Evolutionary conservation across 2,113 vertebrate genomes (phyloP).

Genomic region (Bagarius yarrelli): DNA sequence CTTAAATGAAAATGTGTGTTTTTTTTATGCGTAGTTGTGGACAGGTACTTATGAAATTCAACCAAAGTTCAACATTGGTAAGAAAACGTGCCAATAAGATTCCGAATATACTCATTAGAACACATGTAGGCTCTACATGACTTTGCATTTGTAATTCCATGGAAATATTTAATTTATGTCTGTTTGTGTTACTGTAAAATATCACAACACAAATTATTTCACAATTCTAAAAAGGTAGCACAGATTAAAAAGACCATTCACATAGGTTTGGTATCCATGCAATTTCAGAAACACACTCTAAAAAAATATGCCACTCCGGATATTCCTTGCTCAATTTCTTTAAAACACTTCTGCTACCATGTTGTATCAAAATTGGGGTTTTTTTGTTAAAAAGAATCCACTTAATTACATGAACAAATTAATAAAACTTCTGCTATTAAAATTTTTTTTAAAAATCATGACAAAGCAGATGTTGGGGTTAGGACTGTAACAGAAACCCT

Average conservation of each 20-base stretch:
- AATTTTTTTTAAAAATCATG: not conserved
- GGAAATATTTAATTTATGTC: conserved; percentile 31
- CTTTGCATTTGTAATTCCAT: conserved; percentile 17
- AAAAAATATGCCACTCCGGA: not conserved
- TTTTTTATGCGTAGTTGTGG: conserved; percentile 10
- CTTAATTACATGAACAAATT: conserved; percentile 15
- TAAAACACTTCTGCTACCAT: conserved; percentile 40
- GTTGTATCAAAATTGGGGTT: conserved; percentile 17
- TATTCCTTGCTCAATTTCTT: conserved; percentile 3
- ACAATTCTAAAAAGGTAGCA: conserved; percentile 43
- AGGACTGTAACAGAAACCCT: not conserved
- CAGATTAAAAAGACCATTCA: conserved; percentile 29
- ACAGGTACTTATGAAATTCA: not conserved
- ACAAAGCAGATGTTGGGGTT: not conserved
- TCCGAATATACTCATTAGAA: not conserved
- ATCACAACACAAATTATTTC: conserved; percentile 47
- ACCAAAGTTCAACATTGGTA: not conserved
- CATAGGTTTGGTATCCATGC: conserved; percentile 53
- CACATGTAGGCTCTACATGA: not conserved
- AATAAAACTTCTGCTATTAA: conserved; percentile 23
- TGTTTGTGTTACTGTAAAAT: conserved; percentile 53
- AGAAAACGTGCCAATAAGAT: not conserved
- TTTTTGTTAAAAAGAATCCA: no score
- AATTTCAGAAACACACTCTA: conserved; percentile 36
- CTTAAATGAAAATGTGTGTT: conserved; percentile 13